Conservation (phyloP, 2,113 vertebrate species). For the Jacana jacana region DNA sequence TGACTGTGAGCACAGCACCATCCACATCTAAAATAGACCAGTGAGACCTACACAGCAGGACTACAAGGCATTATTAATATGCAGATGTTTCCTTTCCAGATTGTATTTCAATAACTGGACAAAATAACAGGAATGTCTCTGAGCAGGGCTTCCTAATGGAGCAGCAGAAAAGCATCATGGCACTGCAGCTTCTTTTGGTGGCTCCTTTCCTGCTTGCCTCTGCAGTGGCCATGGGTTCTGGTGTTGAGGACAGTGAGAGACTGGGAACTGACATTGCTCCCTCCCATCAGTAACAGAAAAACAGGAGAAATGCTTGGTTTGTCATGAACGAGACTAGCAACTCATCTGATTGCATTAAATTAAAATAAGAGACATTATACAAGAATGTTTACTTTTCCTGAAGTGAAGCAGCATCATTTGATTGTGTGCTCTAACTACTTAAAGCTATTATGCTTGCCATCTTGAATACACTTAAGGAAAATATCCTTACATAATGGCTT, state of each 20-base stretch:
- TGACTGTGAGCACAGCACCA: neutral
- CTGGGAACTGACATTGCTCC: neutral
- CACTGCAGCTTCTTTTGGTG: neutral
- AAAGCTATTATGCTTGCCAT: neutral
- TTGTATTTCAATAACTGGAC: neutral
- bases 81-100: neutral
- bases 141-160: neutral
- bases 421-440: neutral
- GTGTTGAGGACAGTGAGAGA: neutral
- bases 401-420: neutral
- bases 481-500: neutral
- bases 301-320: neutral
- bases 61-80: neutral
- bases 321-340: neutral
- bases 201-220: neutral
- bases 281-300: neutral
- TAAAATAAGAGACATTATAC: neutral
- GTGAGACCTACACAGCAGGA: neutral
- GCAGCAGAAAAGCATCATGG: neutral
- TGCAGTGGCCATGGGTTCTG: neutral
- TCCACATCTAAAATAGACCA: neutral
- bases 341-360: neutral
- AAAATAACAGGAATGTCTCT: neutral
- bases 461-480: neutral
- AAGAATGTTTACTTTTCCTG: neutral